Percentiles rank a stretch among this genome's conserved stretches.
Evolutionary conservation across 2,888 invertebrate genomes (phyloP).

Genomic region (Drosophila affinis): DNA sequence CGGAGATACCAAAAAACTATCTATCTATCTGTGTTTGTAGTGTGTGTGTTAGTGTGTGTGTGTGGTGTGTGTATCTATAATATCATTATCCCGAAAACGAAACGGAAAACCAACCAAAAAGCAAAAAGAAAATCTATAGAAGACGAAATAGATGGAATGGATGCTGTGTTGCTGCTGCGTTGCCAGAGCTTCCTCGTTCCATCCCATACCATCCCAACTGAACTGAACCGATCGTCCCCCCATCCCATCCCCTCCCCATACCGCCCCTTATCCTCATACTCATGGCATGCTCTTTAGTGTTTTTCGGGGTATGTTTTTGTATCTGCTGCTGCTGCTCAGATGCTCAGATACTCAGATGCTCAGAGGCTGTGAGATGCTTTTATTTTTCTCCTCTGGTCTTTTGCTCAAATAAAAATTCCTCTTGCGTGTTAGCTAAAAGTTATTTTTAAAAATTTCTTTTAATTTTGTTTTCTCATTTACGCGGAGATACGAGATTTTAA

Average conservation of each 20-base stretch:
- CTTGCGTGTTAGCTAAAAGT: slow-evolving; percentile 83
- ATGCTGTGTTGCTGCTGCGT: slow-evolving; percentile 14
- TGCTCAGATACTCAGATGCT: background rate
- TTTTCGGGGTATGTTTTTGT: slow-evolving; percentile 55
- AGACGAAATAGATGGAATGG: background rate
- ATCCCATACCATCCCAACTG: slow-evolving; percentile 15
- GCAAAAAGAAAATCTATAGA: slow-evolving; percentile 18
- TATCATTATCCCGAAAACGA: slow-evolving; percentile 28
- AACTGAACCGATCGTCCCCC: slow-evolving; percentile 8
- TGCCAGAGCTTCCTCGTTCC: slow-evolving; percentile 54
- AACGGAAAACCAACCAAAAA: background rate
- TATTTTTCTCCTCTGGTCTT: slow-evolving; percentile 51
- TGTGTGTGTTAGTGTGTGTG: background rate
- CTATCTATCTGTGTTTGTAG: background rate
- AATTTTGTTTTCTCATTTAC: slow-evolving; percentile 65
- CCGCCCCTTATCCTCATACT: background rate
- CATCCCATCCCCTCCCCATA: background rate
- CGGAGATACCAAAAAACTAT: slow-evolving; percentile 19
- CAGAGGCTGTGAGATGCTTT: background rate
- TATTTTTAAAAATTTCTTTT: slow-evolving; percentile 82
- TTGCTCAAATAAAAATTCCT: slow-evolving; percentile 80
- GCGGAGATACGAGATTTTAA: slow-evolving; percentile 66
- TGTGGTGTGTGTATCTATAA: slow-evolving; percentile 31
- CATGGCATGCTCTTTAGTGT: slow-evolving; percentile 22
- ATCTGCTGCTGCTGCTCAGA: slow-evolving; percentile 35